These are phyloP conservation scores for Crossocerus cetratus DNA, from an alignment of 2,888 invertebrate genomes.

Conservation along the genomic window DNA sequence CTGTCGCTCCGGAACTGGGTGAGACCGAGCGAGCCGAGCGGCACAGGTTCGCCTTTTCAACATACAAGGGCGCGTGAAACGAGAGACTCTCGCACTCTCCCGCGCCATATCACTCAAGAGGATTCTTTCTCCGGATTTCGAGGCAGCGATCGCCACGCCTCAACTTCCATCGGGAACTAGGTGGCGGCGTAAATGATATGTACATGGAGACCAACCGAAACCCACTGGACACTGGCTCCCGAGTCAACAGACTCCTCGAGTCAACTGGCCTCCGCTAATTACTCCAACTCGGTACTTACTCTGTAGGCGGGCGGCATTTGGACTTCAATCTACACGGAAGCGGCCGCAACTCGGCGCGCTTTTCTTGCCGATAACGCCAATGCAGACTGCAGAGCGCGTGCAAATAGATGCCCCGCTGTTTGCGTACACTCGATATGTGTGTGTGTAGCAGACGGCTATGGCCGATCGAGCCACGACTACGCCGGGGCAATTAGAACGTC, in stretches of 20 bases:
- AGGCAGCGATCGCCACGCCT: no score
- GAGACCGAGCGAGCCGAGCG: constrained; percentile 43
- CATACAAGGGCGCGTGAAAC: constrained; percentile 50
- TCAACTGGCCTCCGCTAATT: background rate
- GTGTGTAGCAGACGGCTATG: constrained; percentile 13
- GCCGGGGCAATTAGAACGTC: constrained; percentile 52
- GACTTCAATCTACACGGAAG: no score
- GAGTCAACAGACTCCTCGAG: constrained; percentile 1
- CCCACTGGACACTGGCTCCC: no score
- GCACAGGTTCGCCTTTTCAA: constrained; percentile 50
- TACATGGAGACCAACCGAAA: no score
- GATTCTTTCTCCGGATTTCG: no score
- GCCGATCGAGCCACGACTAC: constrained; percentile 49
- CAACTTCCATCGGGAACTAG: no score
- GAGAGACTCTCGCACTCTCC: constrained; percentile 20
- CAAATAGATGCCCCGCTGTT: constrained; percentile 40
- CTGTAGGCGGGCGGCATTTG: background rate
- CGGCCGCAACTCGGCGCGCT: constrained; percentile 21
- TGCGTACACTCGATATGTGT: constrained; percentile 22
- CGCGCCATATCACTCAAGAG: no score
- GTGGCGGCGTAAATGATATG: no score
- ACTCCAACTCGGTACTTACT: background rate
- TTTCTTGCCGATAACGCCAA: constrained; percentile 40
- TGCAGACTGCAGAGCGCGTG: constrained; percentile 17
- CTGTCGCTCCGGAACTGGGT: constrained; percentile 64